Evolutionary conservation across 1,140 invertebrate species (phyloP).

Genomic region (Brachionus plicatilis): DNA sequence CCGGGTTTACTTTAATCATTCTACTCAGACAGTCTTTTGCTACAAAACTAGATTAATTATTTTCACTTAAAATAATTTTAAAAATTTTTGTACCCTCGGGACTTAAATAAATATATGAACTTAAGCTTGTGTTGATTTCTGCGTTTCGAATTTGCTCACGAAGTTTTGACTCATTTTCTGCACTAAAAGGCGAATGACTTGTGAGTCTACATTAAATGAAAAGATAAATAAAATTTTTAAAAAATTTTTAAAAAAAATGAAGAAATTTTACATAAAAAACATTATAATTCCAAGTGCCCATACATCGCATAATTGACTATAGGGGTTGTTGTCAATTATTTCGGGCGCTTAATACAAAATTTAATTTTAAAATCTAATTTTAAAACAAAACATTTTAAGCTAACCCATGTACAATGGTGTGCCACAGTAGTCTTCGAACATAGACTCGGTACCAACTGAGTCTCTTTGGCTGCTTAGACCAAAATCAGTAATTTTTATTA

Average conservation of each 20-base stretch:
- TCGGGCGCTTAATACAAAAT: conserved; percentile 58
- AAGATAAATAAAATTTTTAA: neutral
- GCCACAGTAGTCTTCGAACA: conserved; percentile 61
- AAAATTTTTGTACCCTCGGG: conserved; percentile 10
- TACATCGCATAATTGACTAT: conserved; percentile 62
- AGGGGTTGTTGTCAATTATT: conserved; percentile 59
- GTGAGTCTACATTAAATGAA: neutral
- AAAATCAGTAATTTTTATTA: conserved; percentile 62
- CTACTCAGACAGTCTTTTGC: conserved; percentile 56
- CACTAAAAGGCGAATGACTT: conserved; percentile 30
- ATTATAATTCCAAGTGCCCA: conserved; percentile 62
- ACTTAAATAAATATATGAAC: neutral
- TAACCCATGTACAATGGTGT: conserved; percentile 61
- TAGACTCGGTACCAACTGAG: conserved; percentile 58
- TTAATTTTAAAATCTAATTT: neutral
- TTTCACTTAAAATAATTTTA: conserved; percentile 43
- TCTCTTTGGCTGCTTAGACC: conserved; percentile 59
- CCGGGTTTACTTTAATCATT: conserved; percentile 59
- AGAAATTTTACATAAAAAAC: conserved; percentile 53
- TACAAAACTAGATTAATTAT: conserved; percentile 46
- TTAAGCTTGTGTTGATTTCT: neutral
- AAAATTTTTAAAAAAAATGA: conserved; percentile 42
- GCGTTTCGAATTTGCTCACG: conserved; percentile 15
- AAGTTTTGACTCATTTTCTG: conserved; percentile 28
- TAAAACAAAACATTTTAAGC: neutral